Conservation (phyloP, 2,113 vertebrate species). For the Chaetops frenatus region DNA sequence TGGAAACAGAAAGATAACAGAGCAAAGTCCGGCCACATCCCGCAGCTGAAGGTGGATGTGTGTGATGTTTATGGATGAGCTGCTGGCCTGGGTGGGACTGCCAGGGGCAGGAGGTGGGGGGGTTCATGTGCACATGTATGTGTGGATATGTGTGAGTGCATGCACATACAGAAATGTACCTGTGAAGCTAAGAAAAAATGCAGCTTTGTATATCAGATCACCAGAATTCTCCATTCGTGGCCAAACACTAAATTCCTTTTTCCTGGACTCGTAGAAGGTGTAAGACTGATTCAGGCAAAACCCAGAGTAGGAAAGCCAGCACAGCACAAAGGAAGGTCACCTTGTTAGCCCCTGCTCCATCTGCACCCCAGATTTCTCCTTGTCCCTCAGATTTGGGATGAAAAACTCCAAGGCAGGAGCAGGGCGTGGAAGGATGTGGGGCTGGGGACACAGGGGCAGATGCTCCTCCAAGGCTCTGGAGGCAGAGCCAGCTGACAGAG, state of each 20-base stretch:
- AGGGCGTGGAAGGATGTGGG: neutral
- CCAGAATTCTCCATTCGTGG: neutral
- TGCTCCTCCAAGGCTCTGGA: neutral
- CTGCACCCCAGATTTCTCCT: neutral
- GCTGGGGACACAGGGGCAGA: fast-evolving
- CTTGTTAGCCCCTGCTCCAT: neutral
- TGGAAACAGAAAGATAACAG: slow-evolving; percentile 72
- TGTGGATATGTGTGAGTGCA: neutral
- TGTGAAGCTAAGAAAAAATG: neutral
- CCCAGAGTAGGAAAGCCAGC: neutral
- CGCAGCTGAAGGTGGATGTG: neutral
- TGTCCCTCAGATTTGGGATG: neutral
- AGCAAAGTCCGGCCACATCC: slow-evolving; percentile 26
- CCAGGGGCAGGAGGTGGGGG: neutral
- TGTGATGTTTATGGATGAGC: neutral
- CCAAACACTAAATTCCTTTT: neutral
- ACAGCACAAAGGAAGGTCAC: neutral
- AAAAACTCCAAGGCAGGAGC: neutral
- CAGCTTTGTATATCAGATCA: neutral
- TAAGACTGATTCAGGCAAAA: neutral
- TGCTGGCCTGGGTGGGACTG: neutral
- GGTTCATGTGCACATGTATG: fast-evolving
- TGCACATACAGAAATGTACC: fast-evolving
- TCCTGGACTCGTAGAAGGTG: too few species aligned
- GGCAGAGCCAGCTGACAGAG: neutral